A percentile compares a stretch with the other conserved stretches of the same genome.
phyloP scores from a whole-genome alignment of 2,888 invertebrate genomes.

The Lycophotia porphyrea region DNA sequence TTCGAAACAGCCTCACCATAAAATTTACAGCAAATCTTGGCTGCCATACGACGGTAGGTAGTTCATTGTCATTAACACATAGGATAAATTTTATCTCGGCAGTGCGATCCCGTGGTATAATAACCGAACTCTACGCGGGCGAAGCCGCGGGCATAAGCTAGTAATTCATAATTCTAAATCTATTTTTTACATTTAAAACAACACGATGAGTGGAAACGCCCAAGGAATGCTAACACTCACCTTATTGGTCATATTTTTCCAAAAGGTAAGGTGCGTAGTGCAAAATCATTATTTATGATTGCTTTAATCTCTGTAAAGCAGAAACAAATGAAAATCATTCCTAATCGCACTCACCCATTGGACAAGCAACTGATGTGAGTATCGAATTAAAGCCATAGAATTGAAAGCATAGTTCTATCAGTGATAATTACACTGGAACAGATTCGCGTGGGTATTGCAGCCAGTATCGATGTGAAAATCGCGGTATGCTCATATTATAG shows the following conservation, averaged over 20 bases:
- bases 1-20: too few relatives aligned
- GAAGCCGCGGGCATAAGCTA: too few relatives aligned
- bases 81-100: too few relatives aligned
- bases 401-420: constrained; percentile 39
- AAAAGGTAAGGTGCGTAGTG: not conserved
- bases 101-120: too few relatives aligned
- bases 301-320: not conserved
- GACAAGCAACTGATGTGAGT: constrained; percentile 27
- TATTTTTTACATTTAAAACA: not conserved
- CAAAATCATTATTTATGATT: not conserved
- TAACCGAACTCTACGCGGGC: too few relatives aligned
- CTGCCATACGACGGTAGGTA: too few relatives aligned
- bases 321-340: not conserved
- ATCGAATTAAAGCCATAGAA: constrained; percentile 39
- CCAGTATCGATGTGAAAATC: constrained; percentile 33
- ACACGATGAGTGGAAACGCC: not conserved
- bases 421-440: constrained; percentile 50
- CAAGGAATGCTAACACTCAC: not conserved
- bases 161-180: too few relatives aligned
- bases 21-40: too few relatives aligned
- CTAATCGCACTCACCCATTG: not conserved
- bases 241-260: not conserved
- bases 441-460: constrained; percentile 35
- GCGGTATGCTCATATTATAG: constrained; percentile 45
- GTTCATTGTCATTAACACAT: too few relatives aligned